Evolutionary conservation across 2,113 vertebrate species (phyloP).

Genomic region (Saccopteryx leptura): DNA sequence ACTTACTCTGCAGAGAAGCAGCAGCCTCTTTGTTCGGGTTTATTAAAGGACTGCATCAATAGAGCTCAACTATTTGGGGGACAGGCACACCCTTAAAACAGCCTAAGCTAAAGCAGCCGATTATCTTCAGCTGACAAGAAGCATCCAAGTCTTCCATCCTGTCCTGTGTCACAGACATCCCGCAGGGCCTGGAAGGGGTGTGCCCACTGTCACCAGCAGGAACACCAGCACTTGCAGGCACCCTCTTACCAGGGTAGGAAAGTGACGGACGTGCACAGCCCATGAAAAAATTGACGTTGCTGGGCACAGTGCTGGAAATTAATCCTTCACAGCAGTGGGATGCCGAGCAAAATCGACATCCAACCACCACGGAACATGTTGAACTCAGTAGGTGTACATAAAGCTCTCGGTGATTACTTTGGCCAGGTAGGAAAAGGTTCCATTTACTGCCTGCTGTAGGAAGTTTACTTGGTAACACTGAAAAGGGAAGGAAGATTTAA

Average conservation of each 20-base stretch:
- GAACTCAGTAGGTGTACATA: conserved; percentile 52
- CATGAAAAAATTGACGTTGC: not conserved
- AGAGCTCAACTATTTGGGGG: not conserved
- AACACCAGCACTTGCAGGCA: not conserved
- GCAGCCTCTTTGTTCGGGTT: accelerated
- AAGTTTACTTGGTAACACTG: not conserved
- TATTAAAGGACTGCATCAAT: not conserved
- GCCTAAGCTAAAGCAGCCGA: not conserved
- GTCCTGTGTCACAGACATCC: not conserved
- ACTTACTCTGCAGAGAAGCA: conserved; percentile 48
- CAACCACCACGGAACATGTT: not conserved
- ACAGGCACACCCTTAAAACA: not conserved
- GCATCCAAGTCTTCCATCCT: not conserved
- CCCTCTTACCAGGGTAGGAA: conserved; percentile 21
- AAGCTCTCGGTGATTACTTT: conserved; percentile 46
- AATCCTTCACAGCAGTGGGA: conserved; percentile 59
- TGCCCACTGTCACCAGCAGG: conserved; percentile 16
- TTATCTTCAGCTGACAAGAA: conserved; percentile 10
- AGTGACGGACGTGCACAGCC: not conserved
- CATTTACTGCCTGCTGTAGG: conserved; percentile 60
- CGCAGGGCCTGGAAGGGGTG: not conserved
- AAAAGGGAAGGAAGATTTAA: conserved; percentile 51
- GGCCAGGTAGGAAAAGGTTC: conserved; percentile 31
- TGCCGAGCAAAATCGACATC: conserved; percentile 58
- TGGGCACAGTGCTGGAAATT: not conserved